These are phyloP conservation scores for Streptopelia turtur DNA, from an alignment of 2,797 vertebrate genomes.

Conservation along the genomic window DNA sequence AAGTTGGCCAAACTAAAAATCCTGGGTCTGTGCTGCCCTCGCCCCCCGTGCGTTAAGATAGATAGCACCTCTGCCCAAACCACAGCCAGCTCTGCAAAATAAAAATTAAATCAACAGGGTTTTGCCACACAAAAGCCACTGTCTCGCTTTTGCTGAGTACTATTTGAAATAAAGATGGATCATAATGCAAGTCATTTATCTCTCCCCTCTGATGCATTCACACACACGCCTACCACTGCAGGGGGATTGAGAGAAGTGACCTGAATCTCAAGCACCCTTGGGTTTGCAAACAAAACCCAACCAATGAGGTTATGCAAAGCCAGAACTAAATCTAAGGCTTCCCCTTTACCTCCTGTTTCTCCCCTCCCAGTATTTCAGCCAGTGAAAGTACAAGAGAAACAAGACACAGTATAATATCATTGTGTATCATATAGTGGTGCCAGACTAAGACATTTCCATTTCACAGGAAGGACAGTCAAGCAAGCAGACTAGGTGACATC, in stretches of 20 bases:
- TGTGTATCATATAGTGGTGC: not conserved
- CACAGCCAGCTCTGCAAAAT: not conserved
- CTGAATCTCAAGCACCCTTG: conserved; percentile 63
- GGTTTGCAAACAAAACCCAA: conserved; percentile 53
- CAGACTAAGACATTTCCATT: not conserved
- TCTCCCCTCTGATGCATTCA: conserved; percentile 56
- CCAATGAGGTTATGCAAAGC: conserved; percentile 14
- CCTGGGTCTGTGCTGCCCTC: not conserved
- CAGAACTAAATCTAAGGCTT: not conserved
- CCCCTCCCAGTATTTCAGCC: not conserved
- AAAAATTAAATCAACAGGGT: not conserved
- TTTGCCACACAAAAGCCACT: conserved; percentile 46
- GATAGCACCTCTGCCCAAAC: not conserved
- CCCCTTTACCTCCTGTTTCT: not conserved
- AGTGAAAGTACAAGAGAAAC: not conserved
- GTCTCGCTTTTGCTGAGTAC: conserved; percentile 12
- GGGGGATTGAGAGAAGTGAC: conserved; percentile 56
- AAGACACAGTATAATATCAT: rapidly evolving
- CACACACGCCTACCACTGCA: conserved; percentile 49
- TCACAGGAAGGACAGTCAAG: not conserved
- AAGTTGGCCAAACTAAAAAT: not conserved
- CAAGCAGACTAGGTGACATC: not conserved
- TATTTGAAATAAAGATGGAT: conserved; percentile 63
- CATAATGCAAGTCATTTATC: conserved; percentile 57
- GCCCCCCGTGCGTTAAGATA: not conserved